Evolutionary conservation across 2,888 invertebrate genomes (phyloP).

Genomic region (Mythimna lalbum): DNA sequence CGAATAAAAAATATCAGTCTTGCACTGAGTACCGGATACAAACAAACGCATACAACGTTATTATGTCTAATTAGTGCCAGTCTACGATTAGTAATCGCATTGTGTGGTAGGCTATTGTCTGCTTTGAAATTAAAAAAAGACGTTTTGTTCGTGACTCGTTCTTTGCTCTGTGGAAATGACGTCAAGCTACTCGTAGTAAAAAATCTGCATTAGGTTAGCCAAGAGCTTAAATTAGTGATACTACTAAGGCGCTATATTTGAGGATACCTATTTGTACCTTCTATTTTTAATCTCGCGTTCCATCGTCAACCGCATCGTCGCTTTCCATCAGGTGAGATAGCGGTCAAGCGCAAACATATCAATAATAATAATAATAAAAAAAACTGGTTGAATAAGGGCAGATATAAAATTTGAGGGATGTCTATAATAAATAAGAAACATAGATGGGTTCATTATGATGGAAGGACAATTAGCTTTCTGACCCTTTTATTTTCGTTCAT

Average conservation of each 20-base stretch:
- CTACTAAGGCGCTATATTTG: neutral
- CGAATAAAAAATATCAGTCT: conserved; percentile 35
- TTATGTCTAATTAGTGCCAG: conserved; percentile 72
- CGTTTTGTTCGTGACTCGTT: conserved; percentile 12
- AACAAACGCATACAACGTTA: conserved; percentile 61
- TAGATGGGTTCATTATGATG: neutral
- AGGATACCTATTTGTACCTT: neutral
- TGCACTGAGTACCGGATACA: conserved; percentile 43
- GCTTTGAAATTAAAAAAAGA: conserved; percentile 28
- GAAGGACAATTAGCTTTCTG: neutral
- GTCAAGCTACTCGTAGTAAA: neutral
- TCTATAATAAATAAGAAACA: neutral
- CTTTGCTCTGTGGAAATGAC: neutral
- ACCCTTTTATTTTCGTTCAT: no score
- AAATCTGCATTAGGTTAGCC: neutral
- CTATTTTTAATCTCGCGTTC: no score
- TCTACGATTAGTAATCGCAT: conserved; percentile 70
- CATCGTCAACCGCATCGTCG: no score
- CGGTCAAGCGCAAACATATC: no score
- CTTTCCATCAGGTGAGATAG: no score
- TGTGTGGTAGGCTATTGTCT: conserved; percentile 63
- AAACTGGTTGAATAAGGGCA: no score
- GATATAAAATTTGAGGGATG: neutral
- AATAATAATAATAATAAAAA: no score
- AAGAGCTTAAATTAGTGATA: no score